A percentile compares a stretch with the other conserved stretches of the same genome.
Evolutionary conservation across 2,888 invertebrate species (phyloP).

Genomic region (Prosapia bicincta): DNA sequence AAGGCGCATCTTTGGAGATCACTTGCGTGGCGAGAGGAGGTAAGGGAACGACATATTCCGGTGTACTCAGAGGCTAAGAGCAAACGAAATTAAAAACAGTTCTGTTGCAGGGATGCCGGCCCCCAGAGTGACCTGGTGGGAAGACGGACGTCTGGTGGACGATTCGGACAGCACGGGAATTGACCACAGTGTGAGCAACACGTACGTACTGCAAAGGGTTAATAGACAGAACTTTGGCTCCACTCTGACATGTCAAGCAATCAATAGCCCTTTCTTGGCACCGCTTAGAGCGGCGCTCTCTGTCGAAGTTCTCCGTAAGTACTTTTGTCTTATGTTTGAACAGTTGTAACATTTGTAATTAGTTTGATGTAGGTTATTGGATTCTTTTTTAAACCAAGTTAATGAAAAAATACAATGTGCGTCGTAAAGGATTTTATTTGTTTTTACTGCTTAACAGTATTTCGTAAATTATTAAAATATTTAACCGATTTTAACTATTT

Average conservation of each 20-base stretch:
- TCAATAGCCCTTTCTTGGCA: background rate
- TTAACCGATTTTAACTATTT: no score
- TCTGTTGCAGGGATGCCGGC: background rate
- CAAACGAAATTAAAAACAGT: background rate
- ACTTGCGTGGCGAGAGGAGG: conserved; percentile 17
- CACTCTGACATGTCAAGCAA: conserved; percentile 6
- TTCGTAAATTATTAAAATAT: no score
- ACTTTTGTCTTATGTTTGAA: no score
- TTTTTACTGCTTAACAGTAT: no score
- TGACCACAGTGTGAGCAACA: conserved; percentile 14
- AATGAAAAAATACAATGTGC: no score
- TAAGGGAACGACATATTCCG: background rate
- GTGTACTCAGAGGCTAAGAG: background rate
- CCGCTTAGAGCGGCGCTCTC: background rate
- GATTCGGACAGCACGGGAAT: background rate
- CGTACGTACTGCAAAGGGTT: conserved; percentile 7
- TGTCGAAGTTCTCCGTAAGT: conserved; percentile 42
- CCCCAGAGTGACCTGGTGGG: conserved; percentile 14
- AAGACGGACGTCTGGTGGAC: conserved; percentile 5
- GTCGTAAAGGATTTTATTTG: no score
- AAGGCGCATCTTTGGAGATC: conserved; percentile 15
- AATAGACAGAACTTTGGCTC: conserved; percentile 14
- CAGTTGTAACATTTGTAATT: no score
- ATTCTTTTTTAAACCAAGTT: no score
- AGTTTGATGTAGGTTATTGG: no score